Evolutionary conservation across 1,140 invertebrate species (phyloP).

Genomic region (Pachyrhynchus sulphureomaculatus): DNA sequence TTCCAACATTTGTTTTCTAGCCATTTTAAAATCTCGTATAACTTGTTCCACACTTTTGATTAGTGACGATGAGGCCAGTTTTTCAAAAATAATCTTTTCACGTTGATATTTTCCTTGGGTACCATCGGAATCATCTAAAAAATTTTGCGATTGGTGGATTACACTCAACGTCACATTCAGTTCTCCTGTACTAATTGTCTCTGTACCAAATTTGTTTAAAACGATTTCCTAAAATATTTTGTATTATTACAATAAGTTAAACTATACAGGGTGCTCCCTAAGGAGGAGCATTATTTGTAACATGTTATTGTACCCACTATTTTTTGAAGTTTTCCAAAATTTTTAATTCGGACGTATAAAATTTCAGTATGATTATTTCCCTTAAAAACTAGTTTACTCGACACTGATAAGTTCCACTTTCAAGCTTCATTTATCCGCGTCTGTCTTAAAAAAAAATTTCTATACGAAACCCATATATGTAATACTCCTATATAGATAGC

Average conservation of each 20-base stretch:
- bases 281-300: too few relatives aligned
- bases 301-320: too few relatives aligned
- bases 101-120: constrained; percentile 1
- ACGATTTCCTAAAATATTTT: constrained; percentile 33
- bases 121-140: constrained; percentile 28
- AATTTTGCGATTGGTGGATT: constrained; percentile 44
- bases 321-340: too few relatives aligned
- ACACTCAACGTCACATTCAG: constrained; percentile 39
- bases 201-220: constrained; percentile 41
- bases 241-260: neutral
- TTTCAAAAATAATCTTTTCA: constrained; percentile 36
- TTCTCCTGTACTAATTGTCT: constrained; percentile 39
- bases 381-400: too few relatives aligned
- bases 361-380: too few relatives aligned
- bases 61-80: constrained; percentile 37
- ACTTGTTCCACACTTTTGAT: constrained; percentile 47
- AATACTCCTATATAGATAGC: too few relatives aligned
- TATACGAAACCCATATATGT: too few relatives aligned
- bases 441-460: too few relatives aligned
- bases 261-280: neutral
- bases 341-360: too few relatives aligned
- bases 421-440: too few relatives aligned
- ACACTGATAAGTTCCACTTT: too few relatives aligned
- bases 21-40: constrained; percentile 42
- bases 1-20: constrained; percentile 43